Evolutionary conservation across 2,113 vertebrate species (phyloP), one percentile per base, ranked within the genome.

Genomic region (Monopterus albus): DNA sequence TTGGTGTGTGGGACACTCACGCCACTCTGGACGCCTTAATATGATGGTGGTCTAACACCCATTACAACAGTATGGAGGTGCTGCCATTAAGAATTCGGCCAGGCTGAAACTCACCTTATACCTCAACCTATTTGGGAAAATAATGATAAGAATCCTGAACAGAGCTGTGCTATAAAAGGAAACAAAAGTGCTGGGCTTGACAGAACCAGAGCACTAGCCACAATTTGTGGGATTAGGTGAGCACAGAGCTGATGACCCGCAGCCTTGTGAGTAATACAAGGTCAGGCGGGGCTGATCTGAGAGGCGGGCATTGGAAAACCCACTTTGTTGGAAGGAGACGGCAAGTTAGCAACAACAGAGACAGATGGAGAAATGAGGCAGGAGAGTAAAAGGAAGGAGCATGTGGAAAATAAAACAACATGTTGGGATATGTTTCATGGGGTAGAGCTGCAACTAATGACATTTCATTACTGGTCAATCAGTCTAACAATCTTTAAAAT

Each of bases 151-250:
- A 55, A 82, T 69, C 65, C 72, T 43, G 66, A 76, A 79, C 78
- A 60, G 76, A 65, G 8, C 40, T 0, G 7, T 0, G 21, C 64
- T 81, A 76, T 70, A 76, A 75, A 82, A 58, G 72, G 67, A 62
- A 71, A 57, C 74, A 42, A 62, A 81, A 77, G 72, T 67, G 87
- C 85, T 77, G 39, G 33, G 35, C 70, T 83, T 36, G 15, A 75
- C 85, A 83, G 67, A 88, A 77, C 64, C 15, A 2, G 23, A 67
- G 66, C 78, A 17, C 14, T 26, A 0, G 70, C 15, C 28, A 64
- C 72, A 84, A 75, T 84, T 75, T 84, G 80, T 35, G 65, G 68
- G 74, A 87, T 83, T 81, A 83, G 53, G 72, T 29, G 74, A 81
- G 65, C 36, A 10, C 31, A 10, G 35, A 2, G 57, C 45, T 28